Evolutionary conservation across 2,797 vertebrate genomes (phyloP), one percentile per base, ranked within the genome.

Genomic region (Xiphorhynchus erythropygius): DNA sequence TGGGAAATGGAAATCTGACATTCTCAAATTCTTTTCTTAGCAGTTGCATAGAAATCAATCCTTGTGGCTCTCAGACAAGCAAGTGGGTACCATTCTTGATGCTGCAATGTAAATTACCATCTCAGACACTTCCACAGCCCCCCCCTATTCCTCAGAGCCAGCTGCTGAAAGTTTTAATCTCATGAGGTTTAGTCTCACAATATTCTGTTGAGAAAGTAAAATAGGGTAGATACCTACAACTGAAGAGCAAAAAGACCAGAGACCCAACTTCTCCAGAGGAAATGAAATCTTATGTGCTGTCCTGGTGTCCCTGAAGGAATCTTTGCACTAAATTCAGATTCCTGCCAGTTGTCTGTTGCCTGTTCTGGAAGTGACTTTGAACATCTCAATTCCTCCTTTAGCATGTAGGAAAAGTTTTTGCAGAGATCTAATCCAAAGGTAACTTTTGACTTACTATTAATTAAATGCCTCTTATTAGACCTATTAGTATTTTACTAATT

Each of bases 151-250:
- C 46, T 39, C 62, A 88, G 73, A 71, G 13, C 1, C 10, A 18
- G 24, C 4, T 42, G n/a, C 14, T 56, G 30, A 11, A 53, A 60
- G 18, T 44, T 78, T 78, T 78, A 56, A 64, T 68, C 41, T 50
- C 37, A 41, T 30, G n/a, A 60, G 19, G 60, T 15, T 62, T 41
- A 62, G 62, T 35, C 37, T 78, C 0, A 0, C 15, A 64, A 6
- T 16, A 8, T 52, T 70, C 41, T 64, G 37, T 11, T 62, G 59
- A 68, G 69, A 42, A 71, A 68, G 24, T 23, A 78, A 49, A 81
- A 68, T 23, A 22, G 0, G 0, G 13, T 5, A 32, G 44, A 10
- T 25, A 25, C 16, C 13, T 70, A 14, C 1, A 74, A 13, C 2
- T 53, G 32, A 62, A 80, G 47, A 67, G 33, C 27, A 70, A 52